Conservation (phyloP, 1,140 invertebrate species). For the Drosophila arizonae region DNA sequence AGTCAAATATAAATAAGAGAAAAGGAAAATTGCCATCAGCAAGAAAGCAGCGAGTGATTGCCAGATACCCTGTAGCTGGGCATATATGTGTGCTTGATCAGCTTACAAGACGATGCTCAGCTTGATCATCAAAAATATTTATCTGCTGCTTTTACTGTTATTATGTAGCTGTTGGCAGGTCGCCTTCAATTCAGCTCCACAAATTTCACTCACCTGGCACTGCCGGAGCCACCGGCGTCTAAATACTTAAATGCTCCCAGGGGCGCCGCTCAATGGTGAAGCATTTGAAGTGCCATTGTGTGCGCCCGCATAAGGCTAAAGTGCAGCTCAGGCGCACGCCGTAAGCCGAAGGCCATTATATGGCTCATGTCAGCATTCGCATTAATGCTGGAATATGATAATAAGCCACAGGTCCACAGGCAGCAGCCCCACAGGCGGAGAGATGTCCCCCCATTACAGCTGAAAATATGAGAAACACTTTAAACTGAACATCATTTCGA, state of each 20-base stretch:
- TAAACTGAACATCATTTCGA: not conserved
- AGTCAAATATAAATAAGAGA: constrained; percentile 24
- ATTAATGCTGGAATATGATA: constrained; percentile 11
- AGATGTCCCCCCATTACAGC: no score
- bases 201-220: constrained; percentile 25
- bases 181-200: not conserved
- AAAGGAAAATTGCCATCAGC: constrained; percentile 2
- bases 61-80: not conserved
- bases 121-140: no score
- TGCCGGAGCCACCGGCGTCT: not conserved
- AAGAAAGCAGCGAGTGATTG: not conserved
- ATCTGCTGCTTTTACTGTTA: no score
- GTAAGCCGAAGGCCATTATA: constrained; percentile 14
- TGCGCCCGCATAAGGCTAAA: constrained; percentile 14
- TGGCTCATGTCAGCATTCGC: constrained; percentile 7
- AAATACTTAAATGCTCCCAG: constrained; percentile 41
- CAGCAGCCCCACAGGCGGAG: no score
- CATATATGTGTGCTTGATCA: not conserved
- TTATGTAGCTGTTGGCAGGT: no score
- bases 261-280: constrained; percentile 21
- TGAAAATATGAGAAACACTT: constrained; percentile 4
- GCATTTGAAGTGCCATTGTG: constrained; percentile 41
- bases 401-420: constrained; percentile 18
- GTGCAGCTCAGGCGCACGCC: constrained; percentile 23
- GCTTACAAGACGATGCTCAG: no score